These are phyloP conservation scores for Excalfactoria chinensis DNA, from an alignment of 2,113 vertebrate genomes.

Conservation along the genomic window DNA sequence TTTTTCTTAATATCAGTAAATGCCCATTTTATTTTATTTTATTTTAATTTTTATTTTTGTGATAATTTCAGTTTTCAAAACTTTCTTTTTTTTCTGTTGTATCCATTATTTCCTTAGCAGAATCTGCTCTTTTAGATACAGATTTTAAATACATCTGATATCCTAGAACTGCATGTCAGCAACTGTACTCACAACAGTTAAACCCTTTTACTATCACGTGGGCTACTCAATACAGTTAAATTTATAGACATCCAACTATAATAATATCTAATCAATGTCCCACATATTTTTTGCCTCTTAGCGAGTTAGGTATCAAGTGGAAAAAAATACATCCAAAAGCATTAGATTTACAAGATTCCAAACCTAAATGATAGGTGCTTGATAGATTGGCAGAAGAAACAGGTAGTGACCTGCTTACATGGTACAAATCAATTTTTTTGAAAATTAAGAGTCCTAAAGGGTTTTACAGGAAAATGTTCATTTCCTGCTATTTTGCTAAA, in stretches of 20 bases:
- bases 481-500: neutral
- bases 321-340: neutral
- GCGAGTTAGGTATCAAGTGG: neutral
- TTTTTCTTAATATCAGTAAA: neutral
- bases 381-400: neutral
- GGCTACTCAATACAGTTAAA: neutral
- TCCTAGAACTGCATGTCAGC: neutral
- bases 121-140: neutral
- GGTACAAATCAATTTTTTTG: neutral
- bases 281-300: neutral
- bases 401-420: neutral
- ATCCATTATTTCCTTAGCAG: neutral
- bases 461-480: neutral
- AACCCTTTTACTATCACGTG: neutral
- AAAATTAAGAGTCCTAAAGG: neutral
- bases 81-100: neutral
- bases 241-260: neutral
- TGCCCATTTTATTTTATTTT: neutral
- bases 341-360: neutral
- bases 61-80: neutral
- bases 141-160: neutral
- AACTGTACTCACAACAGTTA: neutral
- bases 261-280: neutral
- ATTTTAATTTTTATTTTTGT: neutral
- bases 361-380: neutral